These are phyloP conservation scores for Dysidea cf. avara DNA, from an alignment of 37 sponge, comb jelly and placozoan species.

Conservation along the genomic window DNA sequence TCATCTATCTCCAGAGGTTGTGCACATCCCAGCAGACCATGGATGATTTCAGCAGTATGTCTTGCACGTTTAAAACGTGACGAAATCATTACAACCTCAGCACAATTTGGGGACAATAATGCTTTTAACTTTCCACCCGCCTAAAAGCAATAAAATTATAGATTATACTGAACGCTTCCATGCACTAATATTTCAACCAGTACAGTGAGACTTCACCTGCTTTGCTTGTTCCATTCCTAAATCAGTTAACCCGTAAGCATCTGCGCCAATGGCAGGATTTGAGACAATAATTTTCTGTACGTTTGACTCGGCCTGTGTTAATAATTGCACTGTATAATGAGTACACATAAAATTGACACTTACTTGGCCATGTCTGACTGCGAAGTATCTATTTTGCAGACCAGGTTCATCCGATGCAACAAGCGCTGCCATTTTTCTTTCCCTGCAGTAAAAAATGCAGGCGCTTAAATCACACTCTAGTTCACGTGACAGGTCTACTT, in stretches of 20 bases:
- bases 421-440: too few relatives aligned
- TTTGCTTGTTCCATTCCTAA: slow-evolving; percentile 27
- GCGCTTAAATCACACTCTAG: too few relatives aligned
- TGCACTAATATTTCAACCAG: too few relatives aligned
- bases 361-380: slow-evolving; percentile 32
- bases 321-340: too few relatives aligned
- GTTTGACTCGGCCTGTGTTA: too few relatives aligned
- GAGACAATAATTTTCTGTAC: slow-evolving; percentile 24
- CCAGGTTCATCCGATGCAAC: too few relatives aligned
- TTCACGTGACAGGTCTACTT: too few relatives aligned
- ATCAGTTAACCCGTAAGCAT: slow-evolving; percentile 32
- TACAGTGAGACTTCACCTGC: slow-evolving; percentile 17
- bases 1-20: slow-evolving; percentile 2
- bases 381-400: slow-evolving; percentile 9
- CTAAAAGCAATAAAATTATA: too few relatives aligned
- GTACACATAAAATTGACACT: neutral
- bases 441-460: too few relatives aligned
- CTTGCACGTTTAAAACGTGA: slow-evolving; percentile 20
- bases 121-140: slow-evolving; percentile 18
- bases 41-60: slow-evolving; percentile 34
- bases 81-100: slow-evolving; percentile 3
- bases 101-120: neutral
- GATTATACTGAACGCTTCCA: too few relatives aligned
- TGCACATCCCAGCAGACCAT: neutral
- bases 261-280: slow-evolving; percentile 34